Percentiles rank a stretch among this genome's conserved stretches.
These are phyloP conservation scores for Cervus canadensis DNA, from an alignment of 2,113 vertebrate genomes.

Conservation along the genomic window DNA sequence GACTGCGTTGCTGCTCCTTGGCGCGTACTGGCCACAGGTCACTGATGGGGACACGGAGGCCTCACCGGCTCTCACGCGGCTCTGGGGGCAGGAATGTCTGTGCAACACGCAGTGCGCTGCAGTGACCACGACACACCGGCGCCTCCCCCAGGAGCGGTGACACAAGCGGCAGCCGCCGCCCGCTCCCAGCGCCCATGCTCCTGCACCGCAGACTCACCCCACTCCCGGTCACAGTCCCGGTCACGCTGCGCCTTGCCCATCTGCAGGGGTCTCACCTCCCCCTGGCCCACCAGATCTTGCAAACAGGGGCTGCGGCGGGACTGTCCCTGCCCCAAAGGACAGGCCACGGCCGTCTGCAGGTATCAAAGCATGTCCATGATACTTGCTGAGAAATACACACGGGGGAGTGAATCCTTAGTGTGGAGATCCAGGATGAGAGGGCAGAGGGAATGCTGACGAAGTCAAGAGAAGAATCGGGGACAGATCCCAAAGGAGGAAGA, in stretches of 20 bases:
- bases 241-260: not conserved
- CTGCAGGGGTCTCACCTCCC: not conserved
- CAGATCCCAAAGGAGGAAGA: not conserved
- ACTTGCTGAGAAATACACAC: not conserved
- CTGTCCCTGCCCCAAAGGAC: not conserved
- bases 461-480: not conserved
- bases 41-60: not conserved
- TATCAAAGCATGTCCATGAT: not conserved
- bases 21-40: not conserved
- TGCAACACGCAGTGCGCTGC: accelerated
- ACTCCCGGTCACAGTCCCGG: too few relatives aligned
- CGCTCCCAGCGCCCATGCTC: accelerated
- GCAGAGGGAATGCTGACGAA: not conserved
- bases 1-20: not conserved
- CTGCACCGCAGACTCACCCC: not conserved
- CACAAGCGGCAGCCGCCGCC: too few relatives aligned
- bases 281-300: not conserved
- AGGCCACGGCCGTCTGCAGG: accelerated
- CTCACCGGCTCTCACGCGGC: not conserved
- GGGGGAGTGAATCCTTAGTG: not conserved
- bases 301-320: not conserved
- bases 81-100: not conserved
- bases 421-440: not conserved
- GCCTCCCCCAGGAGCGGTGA: not conserved
- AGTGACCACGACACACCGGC: accelerated